Evolutionary conservation across 2,797 vertebrate genomes (phyloP), one percentile per base, ranked within the genome.

Genomic region (Spinibarbus caldwelli): DNA sequence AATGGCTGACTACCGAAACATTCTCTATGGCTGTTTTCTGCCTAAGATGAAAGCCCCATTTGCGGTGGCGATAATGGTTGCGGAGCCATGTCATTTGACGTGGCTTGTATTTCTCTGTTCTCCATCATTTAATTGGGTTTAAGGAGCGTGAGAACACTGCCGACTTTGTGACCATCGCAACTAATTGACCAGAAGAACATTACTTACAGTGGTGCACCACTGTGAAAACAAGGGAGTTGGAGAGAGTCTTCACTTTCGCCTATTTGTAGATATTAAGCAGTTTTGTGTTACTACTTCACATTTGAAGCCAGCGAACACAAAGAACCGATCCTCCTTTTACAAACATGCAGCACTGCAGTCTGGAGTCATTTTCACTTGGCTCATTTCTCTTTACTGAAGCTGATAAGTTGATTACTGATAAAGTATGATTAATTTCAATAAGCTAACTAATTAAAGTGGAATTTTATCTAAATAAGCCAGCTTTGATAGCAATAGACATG

Each of bases 331-430:
- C n/a, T 26, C 36, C 87, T 80, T 93, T 89, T 88, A 88, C 77
- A 82, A 89, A 91, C 86, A 82, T 90, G 88, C 87, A 89, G 91
- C 76, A 86, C 54, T 66, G 87, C 86, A 91, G 87, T 85, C 76
- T 85, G 91, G 90, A 88, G 87, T 82, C 12, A 76, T 89, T 89
- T 90, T 88, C 75, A 78, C 78, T 78, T 80, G 87, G 52, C 68
- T 70, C 76, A 81, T 82, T 87, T 87, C 87, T 86, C 78, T 86
- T 88, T 83, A 78, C 83, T 93, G 87, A 93, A 80, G 86, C 92
- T 93, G 94, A 95, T 96, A 94, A 94, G 94, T 95, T 90, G 92
- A 95, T 95, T 49, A 89, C 94, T 93, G 94, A 96, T 96, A 94
- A 87, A 95, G 93, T 94, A 92, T 93, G 94, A 95, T 95, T 95